Base-by-base conservation (phyloP, 2,888 invertebrate species). In the Drosophila anomalata region DNA sequence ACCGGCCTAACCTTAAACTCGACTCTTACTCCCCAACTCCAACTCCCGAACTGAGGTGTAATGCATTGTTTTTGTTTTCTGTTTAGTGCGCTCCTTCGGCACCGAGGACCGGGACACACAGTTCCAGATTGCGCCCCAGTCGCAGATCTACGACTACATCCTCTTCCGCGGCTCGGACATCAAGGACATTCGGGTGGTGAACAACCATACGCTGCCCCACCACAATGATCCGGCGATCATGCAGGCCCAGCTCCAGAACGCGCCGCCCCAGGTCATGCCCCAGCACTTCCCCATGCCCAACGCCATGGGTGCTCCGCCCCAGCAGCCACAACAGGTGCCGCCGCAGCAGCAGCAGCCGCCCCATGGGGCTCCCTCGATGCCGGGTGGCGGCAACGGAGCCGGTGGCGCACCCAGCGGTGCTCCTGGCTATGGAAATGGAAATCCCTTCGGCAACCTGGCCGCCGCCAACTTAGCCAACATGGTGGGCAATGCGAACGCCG, bases 181-280 rank as follows among this genome's bases (percentile, higher is more conserved):
- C 90, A 99, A 99, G 93, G 99, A 99, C 92, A 97, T 99, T 89
- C 95, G 98, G 91, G 98, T 99, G 54, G 96, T 99, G 70, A 97
- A 96, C 92, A 97, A 96, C 92, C 96, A 95, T 93, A 95, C 95
- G 57, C 94, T 95, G 76, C 95, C 96, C 56, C 93, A 97, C 90
- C 97, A 97, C 75, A 98, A 98, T 93, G 99, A 99, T 93, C 99
- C 99, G 67, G 99, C 99, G 72, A 99, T 99, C 92, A 98, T 99
- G 93, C 95, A 96, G 93, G 95, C 96, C 92, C 96, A 96, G 73
- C 94, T 96, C 88, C 95, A 96, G 46, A 94, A 95, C 53, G 82
- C 93, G 91, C 87, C 95, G 94, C 89, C 94, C 93, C 87, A 83
- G 69, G 79, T 78, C 5, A 87, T 86, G 87, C 85, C 85, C 6